Evolutionary conservation across 1,140 invertebrate species (phyloP).

Genomic region (Belonocnema kinseyi): DNA sequence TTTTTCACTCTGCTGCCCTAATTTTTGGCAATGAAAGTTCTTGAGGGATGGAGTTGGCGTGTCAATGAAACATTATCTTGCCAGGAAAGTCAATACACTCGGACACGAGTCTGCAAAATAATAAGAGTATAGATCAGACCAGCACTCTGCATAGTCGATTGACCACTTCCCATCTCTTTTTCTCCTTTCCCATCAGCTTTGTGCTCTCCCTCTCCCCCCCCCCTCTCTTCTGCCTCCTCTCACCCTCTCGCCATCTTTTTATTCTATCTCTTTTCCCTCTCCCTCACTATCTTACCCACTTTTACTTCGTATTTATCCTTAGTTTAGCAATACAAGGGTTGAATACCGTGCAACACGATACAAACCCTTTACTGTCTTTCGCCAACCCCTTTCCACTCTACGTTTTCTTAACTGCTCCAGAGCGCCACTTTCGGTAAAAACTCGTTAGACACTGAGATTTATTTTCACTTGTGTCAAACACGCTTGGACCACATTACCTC

Average conservation of each 20-base stretch:
- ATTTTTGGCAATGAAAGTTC: no score
- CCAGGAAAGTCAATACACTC: conserved; percentile 59
- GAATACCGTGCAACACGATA: conserved; percentile 66
- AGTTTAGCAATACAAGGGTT: conserved; percentile 58
- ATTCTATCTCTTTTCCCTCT: conserved; percentile 7
- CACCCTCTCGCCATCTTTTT: conserved; percentile 2
- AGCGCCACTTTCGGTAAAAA: conserved; percentile 65
- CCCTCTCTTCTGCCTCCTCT: conserved; percentile 32
- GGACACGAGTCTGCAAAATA: conserved; percentile 23
- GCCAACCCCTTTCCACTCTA: conserved; percentile 44
- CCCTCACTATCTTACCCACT: conserved; percentile 41
- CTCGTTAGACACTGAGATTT: conserved; percentile 71
- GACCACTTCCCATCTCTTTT: not conserved
- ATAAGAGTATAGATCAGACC: not conserved
- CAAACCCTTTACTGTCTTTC: conserved; percentile 47
- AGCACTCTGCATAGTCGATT: not conserved
- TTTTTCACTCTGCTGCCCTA: no score
- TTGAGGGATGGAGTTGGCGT: conserved; percentile 42
- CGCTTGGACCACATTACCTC: conserved; percentile 43
- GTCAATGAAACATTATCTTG: conserved; percentile 60
- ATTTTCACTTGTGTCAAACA: conserved; percentile 58
- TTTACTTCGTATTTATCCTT: conserved; percentile 56
- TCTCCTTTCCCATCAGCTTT: conserved; percentile 4
- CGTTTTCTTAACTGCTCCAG: conserved; percentile 68
- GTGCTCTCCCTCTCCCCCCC: conserved; percentile 17